Evolutionary conservation across 2,113 vertebrate genomes (phyloP), one percentile per base, ranked within the genome.

Genomic region (Amphiprion ocellaris): DNA sequence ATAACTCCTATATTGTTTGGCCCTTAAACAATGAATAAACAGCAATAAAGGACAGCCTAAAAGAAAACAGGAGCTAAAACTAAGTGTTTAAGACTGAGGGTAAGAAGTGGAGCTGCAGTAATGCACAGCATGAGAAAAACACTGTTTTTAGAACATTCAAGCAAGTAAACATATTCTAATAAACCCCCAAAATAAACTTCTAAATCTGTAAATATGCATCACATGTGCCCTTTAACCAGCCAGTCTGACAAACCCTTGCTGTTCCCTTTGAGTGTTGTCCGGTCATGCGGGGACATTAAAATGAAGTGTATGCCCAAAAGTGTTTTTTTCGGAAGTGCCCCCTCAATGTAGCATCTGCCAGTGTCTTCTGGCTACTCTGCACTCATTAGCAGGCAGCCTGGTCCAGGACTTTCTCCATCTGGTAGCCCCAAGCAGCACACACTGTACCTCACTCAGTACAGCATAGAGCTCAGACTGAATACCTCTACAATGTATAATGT

Each of bases 361-460:
- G 46, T 59, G 79, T 90, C 85, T 86, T 80, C 82, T 83, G 33
- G 86, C 83, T 78, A 41, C 73, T 71, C 41, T 64, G 65, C 11
- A n/a, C 74, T 89, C 87, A 92, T 92, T 87, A 91, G 75, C 81
- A 76, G 73, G 79, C 81, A 73, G 86, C 55, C 71, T 44, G 71
- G 76, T 75, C 8, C 30, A 74, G 69, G 50, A 77, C 77, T 74
- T 77, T 70, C 65, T 91, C 85, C 84, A 89, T 93, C 90, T 93
- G 90, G 75, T 70, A 65, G 61, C 76, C 89, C 54, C 56, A 37
- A 86, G 85, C 85, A 56, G 66, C 72, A 76, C 52, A 69, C 62
- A 56, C 39, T 69, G 49, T 71, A 44, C 59, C 2, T 3, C 24
- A 21, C 55, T 66, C 61, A 46, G 37, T 59, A 53, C 19, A 71